phyloP scores from a whole-genome alignment of 2,113 vertebrate species.

The Pseudopodoces humilis region DNA sequence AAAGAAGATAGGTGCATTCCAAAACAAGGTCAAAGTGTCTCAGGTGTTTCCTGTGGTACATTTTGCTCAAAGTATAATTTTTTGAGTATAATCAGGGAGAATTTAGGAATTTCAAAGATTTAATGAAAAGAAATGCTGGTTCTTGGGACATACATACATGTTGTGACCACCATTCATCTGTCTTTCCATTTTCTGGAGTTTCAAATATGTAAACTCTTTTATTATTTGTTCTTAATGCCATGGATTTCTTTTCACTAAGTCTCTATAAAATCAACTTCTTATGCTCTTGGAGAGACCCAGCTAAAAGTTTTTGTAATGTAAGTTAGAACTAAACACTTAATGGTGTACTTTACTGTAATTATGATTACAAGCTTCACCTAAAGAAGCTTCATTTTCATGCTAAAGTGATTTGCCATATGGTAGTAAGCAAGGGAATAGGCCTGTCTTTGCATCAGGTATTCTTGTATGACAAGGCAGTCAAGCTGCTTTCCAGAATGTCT shows the following conservation, averaged over 20 bases:
- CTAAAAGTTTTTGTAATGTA: neutral
- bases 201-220: neutral
- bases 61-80: neutral
- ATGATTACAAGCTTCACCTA: neutral
- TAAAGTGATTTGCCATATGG: neutral
- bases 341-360: neutral
- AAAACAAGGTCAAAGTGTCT: neutral
- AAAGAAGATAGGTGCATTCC: neutral
- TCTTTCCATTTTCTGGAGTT: neutral
- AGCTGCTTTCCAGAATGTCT: neutral
- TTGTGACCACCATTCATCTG: neutral
- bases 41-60: neutral
- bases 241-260: neutral
- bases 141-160: neutral
- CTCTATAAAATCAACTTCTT: neutral
- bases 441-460: neutral
- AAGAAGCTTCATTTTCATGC: neutral
- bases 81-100: neutral
- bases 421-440: neutral
- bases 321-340: neutral
- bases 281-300: neutral
- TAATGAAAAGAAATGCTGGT: neutral
- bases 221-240: neutral
- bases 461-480: neutral
- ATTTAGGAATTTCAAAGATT: neutral